Evolutionary conservation across 2,888 invertebrate genomes (phyloP).

Genomic region (Acronicta leporina): DNA sequence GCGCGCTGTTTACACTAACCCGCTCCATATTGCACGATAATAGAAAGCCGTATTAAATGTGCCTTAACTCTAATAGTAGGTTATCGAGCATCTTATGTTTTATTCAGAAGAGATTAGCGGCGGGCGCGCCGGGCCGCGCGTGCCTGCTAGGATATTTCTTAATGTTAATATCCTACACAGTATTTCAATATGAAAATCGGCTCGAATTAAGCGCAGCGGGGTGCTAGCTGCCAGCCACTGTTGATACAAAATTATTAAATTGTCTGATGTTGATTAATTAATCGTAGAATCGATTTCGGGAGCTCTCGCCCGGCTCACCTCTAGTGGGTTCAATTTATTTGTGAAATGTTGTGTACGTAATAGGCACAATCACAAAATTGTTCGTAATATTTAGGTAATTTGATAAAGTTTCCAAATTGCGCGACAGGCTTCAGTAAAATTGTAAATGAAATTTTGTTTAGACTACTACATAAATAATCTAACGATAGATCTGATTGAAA

Average conservation of each 20-base stretch:
- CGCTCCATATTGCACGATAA: conserved; percentile 72
- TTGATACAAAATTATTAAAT: conserved; percentile 69
- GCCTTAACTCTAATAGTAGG: conserved; percentile 83
- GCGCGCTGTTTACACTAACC: conserved; percentile 54
- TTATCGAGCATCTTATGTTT: conserved; percentile 87
- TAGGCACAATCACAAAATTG: conserved; percentile 45
- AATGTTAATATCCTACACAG: conserved; percentile 71
- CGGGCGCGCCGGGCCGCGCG: conserved; percentile 68
- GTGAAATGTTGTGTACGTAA: conserved; percentile 36
- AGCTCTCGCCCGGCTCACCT: conserved; percentile 49
- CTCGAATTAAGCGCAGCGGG: conserved; percentile 60
- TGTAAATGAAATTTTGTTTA: conserved; percentile 18
- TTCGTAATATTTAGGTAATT: conserved; percentile 36
- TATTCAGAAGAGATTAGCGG: conserved; percentile 85
- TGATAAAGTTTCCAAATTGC: conserved; percentile 45
- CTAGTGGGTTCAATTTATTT: conserved; percentile 54
- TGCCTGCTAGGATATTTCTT: conserved; percentile 76
- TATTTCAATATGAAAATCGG: conserved; percentile 68
- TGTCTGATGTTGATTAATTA: conserved; percentile 73
- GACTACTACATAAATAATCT: conserved; percentile 18
- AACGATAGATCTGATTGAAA: conserved; percentile 13
- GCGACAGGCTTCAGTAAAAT: conserved; percentile 18
- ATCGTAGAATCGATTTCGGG: conserved; percentile 66
- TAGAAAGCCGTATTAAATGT: conserved; percentile 82
- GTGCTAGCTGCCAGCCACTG: conserved; percentile 48